Base-by-base conservation (phyloP, 2,888 invertebrate genomes). In the Leistus spinibarbis region DNA sequence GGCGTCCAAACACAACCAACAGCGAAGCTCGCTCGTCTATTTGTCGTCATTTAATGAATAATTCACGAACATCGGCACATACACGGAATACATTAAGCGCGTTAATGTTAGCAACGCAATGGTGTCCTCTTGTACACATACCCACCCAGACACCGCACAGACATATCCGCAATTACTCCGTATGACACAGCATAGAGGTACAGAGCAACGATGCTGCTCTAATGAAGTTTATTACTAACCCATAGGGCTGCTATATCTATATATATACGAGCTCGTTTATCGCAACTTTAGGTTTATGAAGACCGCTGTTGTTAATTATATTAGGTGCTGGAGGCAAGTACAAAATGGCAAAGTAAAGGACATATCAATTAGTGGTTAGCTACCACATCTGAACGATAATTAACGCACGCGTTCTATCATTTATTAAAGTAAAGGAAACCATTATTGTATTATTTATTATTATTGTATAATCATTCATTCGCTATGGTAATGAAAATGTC, bases 41-140 rank as follows among this genome's bases (percentile, higher is more conserved):
- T 60, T 60, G 60, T 56, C 56, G 56, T 56, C 16, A 66, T 66
- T 66, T 66, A 66, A 66, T 66, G 53, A 66, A 27, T 66, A 66
- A 66, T 66, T 66, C 40, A 66, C 16, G n/a, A 40, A 7, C 13
- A 23, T 23, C 16, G 64, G 64, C 27, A 64, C 23, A 64, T 16
- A 23, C 64, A 64, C 23, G 64, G 22, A 64, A 64, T 27, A 64
- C 27, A 64, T 23, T 64, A 23, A 17, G 9, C 27, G 40, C 40
- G 40, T 40, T 40, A 40, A 40, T 40, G 64, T 23, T 64, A 22
- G 19, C 23, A 24, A 24, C 17, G 19, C 40, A 40, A 40, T 13
- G 13, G 40, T 40, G 40, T 40, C 40, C 40, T 40, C 40, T 40
- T 24, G 7, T 40, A 66, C 53, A 66, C 19, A 53, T 53, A 20